Percentiles rank a stretch among this genome's conserved stretches.
phyloP scores from a whole-genome alignment of 2,888 invertebrate genomes.

The Petrolisthes cinctipes region DNA sequence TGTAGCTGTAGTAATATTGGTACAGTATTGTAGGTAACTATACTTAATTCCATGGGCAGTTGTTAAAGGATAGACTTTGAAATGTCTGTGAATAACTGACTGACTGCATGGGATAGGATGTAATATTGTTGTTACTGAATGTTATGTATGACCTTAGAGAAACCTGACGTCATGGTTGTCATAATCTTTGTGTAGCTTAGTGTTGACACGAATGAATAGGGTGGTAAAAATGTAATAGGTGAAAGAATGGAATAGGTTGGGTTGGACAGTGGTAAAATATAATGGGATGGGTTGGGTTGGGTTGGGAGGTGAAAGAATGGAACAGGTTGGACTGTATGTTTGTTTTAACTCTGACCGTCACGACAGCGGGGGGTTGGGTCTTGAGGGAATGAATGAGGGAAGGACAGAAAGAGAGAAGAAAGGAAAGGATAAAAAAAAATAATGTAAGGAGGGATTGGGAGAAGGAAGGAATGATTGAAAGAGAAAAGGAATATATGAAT shows the following conservation, averaged over 20 bases:
- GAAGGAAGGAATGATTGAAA: background rate
- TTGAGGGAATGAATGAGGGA: background rate
- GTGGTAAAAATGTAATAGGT: too few relatives aligned
- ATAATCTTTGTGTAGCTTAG: too few relatives aligned
- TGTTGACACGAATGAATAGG: too few relatives aligned
- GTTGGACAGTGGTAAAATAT: background rate
- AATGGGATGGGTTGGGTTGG: background rate
- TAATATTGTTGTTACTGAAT: too few relatives aligned
- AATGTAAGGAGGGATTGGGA: background rate
- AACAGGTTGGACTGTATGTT: background rate
- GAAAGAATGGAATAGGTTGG: too few relatives aligned
- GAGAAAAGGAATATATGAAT: background rate
- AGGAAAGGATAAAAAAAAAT: background rate
- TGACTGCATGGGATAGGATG: too few relatives aligned
- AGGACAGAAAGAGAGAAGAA: background rate
- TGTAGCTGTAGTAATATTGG: background rate
- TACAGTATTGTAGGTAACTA: background rate
- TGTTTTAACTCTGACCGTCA: background rate
- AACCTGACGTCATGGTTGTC: too few relatives aligned
- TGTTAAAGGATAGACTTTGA: too few relatives aligned
- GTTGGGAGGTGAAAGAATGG: background rate
- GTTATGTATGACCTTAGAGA: too few relatives aligned
- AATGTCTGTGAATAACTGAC: too few relatives aligned
- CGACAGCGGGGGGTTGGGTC: background rate
- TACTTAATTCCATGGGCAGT: too few relatives aligned